phyloP scores from a whole-genome alignment of 2,888 invertebrate species.

The Liodrosophila aerea region DNA sequence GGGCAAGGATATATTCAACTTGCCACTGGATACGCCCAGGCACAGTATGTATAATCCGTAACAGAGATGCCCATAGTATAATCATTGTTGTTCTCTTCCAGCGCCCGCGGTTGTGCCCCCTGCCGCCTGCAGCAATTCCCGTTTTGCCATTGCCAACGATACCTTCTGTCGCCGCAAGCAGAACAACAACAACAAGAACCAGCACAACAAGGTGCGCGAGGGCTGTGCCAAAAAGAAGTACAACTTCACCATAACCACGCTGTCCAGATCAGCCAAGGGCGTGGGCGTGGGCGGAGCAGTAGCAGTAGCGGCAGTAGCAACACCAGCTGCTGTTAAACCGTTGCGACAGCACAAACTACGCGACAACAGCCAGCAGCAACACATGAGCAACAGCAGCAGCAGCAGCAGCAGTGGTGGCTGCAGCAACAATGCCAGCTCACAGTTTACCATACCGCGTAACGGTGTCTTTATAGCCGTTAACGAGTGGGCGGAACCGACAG shows the following conservation, averaged over 20 bases:
- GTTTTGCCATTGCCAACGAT: slow-evolving; percentile 71
- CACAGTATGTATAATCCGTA: slow-evolving; percentile 2
- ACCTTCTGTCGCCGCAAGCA: slow-evolving; percentile 69
- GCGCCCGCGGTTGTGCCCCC: slow-evolving; percentile 25
- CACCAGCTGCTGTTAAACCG: slow-evolving; percentile 7
- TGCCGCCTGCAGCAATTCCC: slow-evolving; percentile 69
- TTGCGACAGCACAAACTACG: slow-evolving; percentile 14
- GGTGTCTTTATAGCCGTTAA: slow-evolving; percentile 86
- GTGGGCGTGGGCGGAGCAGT: slow-evolving; percentile 17
- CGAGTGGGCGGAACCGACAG: slow-evolving; percentile 83
- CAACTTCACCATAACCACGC: slow-evolving; percentile 82
- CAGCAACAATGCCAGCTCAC: slow-evolving; percentile 36
- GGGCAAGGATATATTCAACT: slow-evolving; percentile 81
- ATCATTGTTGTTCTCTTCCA: slow-evolving; percentile 17
- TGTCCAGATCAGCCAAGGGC: slow-evolving; percentile 70
- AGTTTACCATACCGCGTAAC: slow-evolving; percentile 82
- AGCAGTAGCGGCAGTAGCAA: slow-evolving; percentile 13
- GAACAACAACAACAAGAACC: slow-evolving; percentile 70
- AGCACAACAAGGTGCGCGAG: slow-evolving; percentile 62
- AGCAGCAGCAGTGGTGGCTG: slow-evolving; percentile 11
- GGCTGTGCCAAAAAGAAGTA: slow-evolving; percentile 74
- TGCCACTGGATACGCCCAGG: slow-evolving; percentile 62
- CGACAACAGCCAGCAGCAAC: not conserved
- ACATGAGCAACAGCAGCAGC: slow-evolving; percentile 7
- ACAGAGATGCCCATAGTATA: too few species aligned